Evolutionary conservation across 1,140 invertebrate species (phyloP).

Genomic region (Papilio helenus): DNA sequence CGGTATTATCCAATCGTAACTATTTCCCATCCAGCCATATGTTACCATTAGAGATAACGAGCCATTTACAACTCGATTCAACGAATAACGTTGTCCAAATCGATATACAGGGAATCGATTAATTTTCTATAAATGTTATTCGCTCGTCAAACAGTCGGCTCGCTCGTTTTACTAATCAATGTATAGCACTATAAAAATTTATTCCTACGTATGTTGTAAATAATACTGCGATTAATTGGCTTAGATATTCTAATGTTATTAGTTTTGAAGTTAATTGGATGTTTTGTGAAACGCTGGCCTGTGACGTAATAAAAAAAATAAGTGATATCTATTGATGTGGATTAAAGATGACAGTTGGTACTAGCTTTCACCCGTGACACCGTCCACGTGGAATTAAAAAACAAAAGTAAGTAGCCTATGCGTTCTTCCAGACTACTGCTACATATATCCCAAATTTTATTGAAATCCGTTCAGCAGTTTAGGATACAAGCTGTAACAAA

Average conservation of each 20-base stretch:
- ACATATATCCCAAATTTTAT: too few species aligned
- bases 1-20: slow-evolving; percentile 53
- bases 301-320: background rate
- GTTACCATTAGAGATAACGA: slow-evolving; percentile 75
- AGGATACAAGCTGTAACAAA: too few species aligned
- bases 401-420: too few species aligned
- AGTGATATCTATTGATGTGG: background rate
- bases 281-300: background rate
- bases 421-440: too few species aligned
- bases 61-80: slow-evolving; percentile 70
- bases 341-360: too few species aligned
- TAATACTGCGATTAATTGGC: slow-evolving; percentile 68
- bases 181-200: slow-evolving; percentile 70
- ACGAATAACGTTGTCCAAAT: slow-evolving; percentile 53
- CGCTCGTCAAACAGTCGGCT: slow-evolving; percentile 68
- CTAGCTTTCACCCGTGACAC: too few species aligned
- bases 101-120: slow-evolving; percentile 68
- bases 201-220: slow-evolving; percentile 58
- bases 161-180: slow-evolving; percentile 75
- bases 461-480: too few species aligned
- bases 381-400: too few species aligned
- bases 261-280: slow-evolving; percentile 64
- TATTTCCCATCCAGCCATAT: slow-evolving; percentile 68
- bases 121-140: slow-evolving; percentile 75
- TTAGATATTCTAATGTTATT: slow-evolving; percentile 59